phyloP scores from a whole-genome alignment of 1,140 invertebrate species.

The Aradophagus sp. region DNA sequence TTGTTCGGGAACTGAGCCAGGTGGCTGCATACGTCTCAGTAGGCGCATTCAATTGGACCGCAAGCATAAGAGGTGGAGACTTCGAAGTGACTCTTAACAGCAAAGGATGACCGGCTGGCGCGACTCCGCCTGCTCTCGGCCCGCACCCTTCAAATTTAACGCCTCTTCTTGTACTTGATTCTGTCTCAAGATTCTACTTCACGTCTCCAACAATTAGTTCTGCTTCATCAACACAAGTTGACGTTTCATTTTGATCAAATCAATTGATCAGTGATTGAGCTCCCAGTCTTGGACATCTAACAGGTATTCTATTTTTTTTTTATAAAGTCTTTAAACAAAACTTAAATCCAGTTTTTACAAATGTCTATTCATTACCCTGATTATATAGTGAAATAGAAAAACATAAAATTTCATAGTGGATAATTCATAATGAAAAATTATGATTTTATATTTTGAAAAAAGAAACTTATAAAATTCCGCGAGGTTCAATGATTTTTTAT shows the following conservation, averaged over 20 bases:
- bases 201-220: conserved; percentile 65
- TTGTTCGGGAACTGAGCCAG: conserved; percentile 14
- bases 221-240: conserved; percentile 16
- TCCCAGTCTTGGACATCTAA: too few relatives aligned
- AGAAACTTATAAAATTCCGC: too few relatives aligned
- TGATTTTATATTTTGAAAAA: too few relatives aligned
- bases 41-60: conserved; percentile 21
- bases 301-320: too few relatives aligned
- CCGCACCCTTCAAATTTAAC: conserved; percentile 11
- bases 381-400: too few relatives aligned
- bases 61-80: conserved; percentile 10
- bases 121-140: conserved; percentile 36
- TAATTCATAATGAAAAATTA: too few relatives aligned
- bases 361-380: too few relatives aligned
- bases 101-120: background rate
- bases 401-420: too few relatives aligned
- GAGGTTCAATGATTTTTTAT: too few relatives aligned
- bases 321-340: too few relatives aligned
- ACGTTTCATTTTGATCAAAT: conserved; percentile 1
- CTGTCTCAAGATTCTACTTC: conserved; percentile 56
- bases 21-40: conserved; percentile 29
- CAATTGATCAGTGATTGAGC: too few relatives aligned
- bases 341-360: too few relatives aligned
- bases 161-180: conserved; percentile 33
- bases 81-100: background rate